Percentiles rank a stretch among this genome's conserved stretches.
Evolutionary conservation across 2,797 vertebrate species (phyloP).

Genomic region (Sciurus carolinensis): DNA sequence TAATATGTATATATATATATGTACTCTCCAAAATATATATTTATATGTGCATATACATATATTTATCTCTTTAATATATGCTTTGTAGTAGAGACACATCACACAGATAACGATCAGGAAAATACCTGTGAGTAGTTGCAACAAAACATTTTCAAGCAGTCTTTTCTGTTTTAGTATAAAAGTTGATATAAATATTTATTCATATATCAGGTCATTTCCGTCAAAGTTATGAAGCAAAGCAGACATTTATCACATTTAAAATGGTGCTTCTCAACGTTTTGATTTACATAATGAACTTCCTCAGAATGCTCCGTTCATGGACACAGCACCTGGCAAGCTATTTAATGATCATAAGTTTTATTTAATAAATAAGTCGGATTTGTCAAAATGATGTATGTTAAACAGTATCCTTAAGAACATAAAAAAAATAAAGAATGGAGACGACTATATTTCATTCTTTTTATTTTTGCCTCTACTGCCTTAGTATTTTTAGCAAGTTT

Average conservation of each 20-base stretch:
- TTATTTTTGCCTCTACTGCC: slow-evolving; percentile 54
- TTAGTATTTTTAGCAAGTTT: slow-evolving; percentile 78
- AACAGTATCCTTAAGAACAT: slow-evolving; percentile 48
- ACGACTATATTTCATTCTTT: slow-evolving; percentile 65
- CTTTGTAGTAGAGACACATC: not conserved
- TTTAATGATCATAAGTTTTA: slow-evolving; percentile 53
- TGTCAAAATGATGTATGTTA: slow-evolving; percentile 67
- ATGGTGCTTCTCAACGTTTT: slow-evolving; percentile 52
- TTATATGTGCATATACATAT: too few species aligned
- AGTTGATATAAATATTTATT: slow-evolving; percentile 61
- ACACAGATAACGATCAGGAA: not conserved
- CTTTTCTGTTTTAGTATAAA: slow-evolving; percentile 59
- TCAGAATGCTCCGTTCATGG: slow-evolving; percentile 11
- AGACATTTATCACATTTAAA: slow-evolving; percentile 48
- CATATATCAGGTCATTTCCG: slow-evolving; percentile 29
- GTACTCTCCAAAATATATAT: too few species aligned
- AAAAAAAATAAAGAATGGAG: slow-evolving; percentile 29
- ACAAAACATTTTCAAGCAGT: not conserved
- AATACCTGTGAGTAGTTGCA: not conserved
- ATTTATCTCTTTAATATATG: not conserved
- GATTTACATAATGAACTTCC: slow-evolving; percentile 31
- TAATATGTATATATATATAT: too few species aligned
- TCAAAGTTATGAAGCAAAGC: slow-evolving; percentile 23
- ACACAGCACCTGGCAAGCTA: not conserved
- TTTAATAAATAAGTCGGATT: slow-evolving; percentile 69